Evolutionary conservation across 1,140 invertebrate genomes (phyloP).

Genomic region (Theocolax elegans): DNA sequence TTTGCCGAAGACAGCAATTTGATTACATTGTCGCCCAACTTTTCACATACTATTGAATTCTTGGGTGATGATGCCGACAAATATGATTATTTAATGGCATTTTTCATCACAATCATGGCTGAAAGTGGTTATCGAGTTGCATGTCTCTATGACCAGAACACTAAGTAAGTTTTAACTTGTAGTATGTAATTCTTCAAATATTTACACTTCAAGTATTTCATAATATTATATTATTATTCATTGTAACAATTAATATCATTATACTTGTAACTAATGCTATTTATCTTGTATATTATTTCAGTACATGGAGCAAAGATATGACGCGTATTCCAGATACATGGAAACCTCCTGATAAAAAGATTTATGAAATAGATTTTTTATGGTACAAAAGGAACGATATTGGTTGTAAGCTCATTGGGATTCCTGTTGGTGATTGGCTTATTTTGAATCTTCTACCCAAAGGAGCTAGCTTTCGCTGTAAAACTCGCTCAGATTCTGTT

Average conservation of each 20-base stretch:
- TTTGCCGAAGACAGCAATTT: conserved; percentile 52
- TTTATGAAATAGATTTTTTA: conserved; percentile 48
- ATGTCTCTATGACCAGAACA: conserved; percentile 18
- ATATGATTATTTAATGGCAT: conserved; percentile 52
- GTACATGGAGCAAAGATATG: conserved; percentile 23
- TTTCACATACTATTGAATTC: conserved; percentile 38
- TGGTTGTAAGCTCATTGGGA: conserved; percentile 49
- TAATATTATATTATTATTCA: neutral
- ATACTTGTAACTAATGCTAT: neutral
- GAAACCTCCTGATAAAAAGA: conserved; percentile 9
- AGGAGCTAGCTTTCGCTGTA: neutral
- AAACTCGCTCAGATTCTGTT: conserved; percentile 19
- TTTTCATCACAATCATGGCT: conserved; percentile 50
- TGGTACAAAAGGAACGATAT: conserved; percentile 23
- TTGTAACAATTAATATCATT: neutral
- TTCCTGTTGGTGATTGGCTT: conserved; percentile 50
- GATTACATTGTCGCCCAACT: conserved; percentile 38
- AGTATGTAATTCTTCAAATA: too few species aligned
- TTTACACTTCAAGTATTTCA: too few species aligned
- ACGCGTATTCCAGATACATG: conserved; percentile 23
- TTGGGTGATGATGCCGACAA: conserved; percentile 43
- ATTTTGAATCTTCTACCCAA: conserved; percentile 49
- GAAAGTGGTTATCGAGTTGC: conserved; percentile 49
- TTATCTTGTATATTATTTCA: conserved; percentile 12
- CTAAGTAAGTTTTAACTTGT: conserved; percentile 26